A percentile compares a stretch with the other conserved stretches of the same genome.
phyloP scores from a whole-genome alignment of 2,113 vertebrate species.

The Nansenia antarctica region DNA sequence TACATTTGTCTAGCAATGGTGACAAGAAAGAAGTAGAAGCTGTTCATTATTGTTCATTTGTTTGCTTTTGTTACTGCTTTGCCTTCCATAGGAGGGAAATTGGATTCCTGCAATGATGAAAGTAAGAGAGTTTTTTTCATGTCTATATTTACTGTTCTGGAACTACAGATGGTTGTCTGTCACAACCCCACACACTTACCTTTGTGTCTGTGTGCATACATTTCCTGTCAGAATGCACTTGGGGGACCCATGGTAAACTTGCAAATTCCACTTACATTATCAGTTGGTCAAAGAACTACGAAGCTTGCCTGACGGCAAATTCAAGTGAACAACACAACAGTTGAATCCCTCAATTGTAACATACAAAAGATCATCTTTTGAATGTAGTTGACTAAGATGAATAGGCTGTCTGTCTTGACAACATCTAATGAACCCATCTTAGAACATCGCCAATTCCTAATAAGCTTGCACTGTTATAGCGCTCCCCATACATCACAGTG shows the following conservation, averaged over 20 bases:
- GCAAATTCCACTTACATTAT: too few relatives aligned
- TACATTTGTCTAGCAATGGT: constrained; percentile 91
- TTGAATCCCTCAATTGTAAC: too few relatives aligned
- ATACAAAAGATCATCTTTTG: too few relatives aligned
- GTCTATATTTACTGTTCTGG: constrained; percentile 70
- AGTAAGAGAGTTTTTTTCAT: constrained; percentile 76
- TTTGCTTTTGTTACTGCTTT: constrained; percentile 49
- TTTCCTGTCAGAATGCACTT: not conserved
- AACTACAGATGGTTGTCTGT: constrained; percentile 68
- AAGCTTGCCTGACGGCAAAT: not conserved
- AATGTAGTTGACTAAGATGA: too few relatives aligned
- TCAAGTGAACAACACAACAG: not conserved
- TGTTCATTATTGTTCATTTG: constrained; percentile 76
- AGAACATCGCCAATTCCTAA: not conserved
- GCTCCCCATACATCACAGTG: too few relatives aligned
- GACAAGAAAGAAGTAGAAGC: constrained; percentile 81
- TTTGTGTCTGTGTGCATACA: constrained; percentile 9
- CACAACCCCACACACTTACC: constrained; percentile 76
- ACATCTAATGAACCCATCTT: not conserved
- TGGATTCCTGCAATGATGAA: constrained; percentile 73
- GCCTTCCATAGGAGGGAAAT: constrained; percentile 72
- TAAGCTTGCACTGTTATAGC: not conserved
- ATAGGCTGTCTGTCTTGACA: too few relatives aligned
- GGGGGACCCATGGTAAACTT: constrained; percentile 17
- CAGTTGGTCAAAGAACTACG: not conserved